Conservation (phyloP, 2,888 invertebrate species). For the Agrochola lychnidis region DNA sequence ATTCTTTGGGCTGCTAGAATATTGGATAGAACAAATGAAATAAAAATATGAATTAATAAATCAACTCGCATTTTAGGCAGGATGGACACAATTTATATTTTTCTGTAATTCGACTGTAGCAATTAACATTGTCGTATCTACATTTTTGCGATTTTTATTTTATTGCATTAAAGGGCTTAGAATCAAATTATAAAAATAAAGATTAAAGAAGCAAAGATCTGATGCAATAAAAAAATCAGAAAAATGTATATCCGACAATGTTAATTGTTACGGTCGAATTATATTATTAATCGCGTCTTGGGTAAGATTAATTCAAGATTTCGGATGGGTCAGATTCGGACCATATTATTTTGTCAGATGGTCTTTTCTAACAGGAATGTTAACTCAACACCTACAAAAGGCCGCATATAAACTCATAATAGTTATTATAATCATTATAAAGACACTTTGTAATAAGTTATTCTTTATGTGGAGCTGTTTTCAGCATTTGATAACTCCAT, state of each 20-base stretch:
- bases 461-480: slow-evolving; percentile 32
- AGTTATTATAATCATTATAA: neutral
- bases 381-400: neutral
- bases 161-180: too few relatives aligned
- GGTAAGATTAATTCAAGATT: neutral
- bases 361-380: neutral
- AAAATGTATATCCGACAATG: too few relatives aligned
- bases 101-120: neutral
- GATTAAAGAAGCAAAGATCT: too few relatives aligned
- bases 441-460: neutral
- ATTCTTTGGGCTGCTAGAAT: neutral
- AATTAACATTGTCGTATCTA: too few relatives aligned
- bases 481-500: slow-evolving; percentile 31
- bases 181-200: too few relatives aligned
- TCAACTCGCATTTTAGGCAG: neutral
- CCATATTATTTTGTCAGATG: neutral
- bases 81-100: neutral
- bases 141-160: too few relatives aligned
- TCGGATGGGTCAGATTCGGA: neutral
- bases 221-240: too few relatives aligned
- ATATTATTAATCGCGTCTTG: neutral
- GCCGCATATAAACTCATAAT: neutral
- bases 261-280: neutral
- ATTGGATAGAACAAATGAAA: neutral
- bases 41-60: neutral